These are phyloP conservation scores for Clarias pachynema DNA, from an alignment of 2,797 vertebrate species.

Conservation along the genomic window DNA sequence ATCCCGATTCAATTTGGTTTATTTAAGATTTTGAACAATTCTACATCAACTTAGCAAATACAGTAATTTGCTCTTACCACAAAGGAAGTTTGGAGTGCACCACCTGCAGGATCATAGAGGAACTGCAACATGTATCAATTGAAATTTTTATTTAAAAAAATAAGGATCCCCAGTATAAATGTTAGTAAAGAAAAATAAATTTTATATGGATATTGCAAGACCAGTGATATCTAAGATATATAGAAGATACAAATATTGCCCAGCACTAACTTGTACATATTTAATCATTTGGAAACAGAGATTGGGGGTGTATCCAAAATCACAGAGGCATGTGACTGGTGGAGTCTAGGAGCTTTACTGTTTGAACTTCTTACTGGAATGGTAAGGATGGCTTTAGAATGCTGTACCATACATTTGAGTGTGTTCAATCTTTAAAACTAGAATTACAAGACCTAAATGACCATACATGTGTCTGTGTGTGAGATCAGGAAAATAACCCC, in stretches of 20 bases:
- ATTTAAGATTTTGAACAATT: too few relatives aligned
- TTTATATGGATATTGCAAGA: background rate
- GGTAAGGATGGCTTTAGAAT: constrained; percentile 73
- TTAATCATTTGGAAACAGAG: constrained; percentile 74
- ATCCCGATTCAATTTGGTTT: too few relatives aligned
- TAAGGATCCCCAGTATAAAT: too few relatives aligned
- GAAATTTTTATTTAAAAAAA: too few relatives aligned
- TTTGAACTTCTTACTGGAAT: constrained; percentile 93
- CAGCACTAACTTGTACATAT: background rate
- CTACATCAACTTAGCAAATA: too few relatives aligned
- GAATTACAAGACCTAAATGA: too few relatives aligned
- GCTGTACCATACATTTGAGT: background rate
- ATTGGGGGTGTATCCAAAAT: constrained; percentile 86
- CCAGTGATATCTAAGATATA: background rate
- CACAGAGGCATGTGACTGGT: constrained; percentile 95
- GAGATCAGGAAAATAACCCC: constrained; percentile 23
- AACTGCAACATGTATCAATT: too few relatives aligned
- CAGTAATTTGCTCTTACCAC: too few relatives aligned
- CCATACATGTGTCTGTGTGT: background rate
- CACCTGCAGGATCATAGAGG: too few relatives aligned
- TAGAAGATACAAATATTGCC: background rate
- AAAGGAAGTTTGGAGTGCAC: too few relatives aligned
- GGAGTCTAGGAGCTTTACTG: constrained; percentile 93
- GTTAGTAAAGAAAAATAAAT: too few relatives aligned
- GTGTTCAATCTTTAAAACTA: background rate